A percentile compares a stretch with the other conserved stretches of the same genome.
Conservation (phyloP, 2,797 vertebrate genomes). For the Protonibea diacanthus region DNA sequence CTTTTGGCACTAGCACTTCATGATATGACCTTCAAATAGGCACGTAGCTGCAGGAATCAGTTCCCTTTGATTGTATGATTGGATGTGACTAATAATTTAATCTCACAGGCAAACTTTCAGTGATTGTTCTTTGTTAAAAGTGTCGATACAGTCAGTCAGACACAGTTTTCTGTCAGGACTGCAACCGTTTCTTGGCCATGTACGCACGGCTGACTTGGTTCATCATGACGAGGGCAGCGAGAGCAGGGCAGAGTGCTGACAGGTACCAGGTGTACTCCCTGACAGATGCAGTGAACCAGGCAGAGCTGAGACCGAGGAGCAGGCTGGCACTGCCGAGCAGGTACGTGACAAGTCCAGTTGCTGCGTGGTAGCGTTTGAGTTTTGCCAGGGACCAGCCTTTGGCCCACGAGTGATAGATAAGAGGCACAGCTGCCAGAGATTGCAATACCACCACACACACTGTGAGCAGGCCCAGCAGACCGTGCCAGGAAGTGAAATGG, state of each 20-base stretch:
- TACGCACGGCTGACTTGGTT: conserved; percentile 94
- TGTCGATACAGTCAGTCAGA: neutral
- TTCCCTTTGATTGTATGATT: neutral
- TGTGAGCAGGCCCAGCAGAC: conserved; percentile 88
- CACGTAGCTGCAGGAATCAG: neutral
- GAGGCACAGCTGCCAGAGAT: conserved; percentile 86
- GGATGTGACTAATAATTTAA: neutral
- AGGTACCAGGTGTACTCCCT: conserved; percentile 89
- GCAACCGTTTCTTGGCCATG: conserved; percentile 91
- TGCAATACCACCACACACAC: conserved; percentile 86
- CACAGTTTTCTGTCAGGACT: conserved; percentile 79
- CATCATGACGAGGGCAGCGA: conserved; percentile 92
- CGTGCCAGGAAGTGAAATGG: conserved; percentile 94
- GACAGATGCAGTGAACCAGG: conserved; percentile 90
- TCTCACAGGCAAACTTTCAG: neutral
- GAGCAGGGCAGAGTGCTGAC: conserved; percentile 84
- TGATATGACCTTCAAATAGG: neutral
- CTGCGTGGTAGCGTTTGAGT: conserved; percentile 94
- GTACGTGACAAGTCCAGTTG: conserved; percentile 91
- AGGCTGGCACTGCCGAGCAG: conserved; percentile 91
- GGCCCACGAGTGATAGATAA: conserved; percentile 91
- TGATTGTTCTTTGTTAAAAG: neutral
- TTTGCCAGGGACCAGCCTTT: conserved; percentile 94
- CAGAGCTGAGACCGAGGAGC: conserved; percentile 90
- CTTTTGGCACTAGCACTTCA: neutral